Conservation (phyloP, 2,888 invertebrate genomes). For the Lypha dubia region DNA sequence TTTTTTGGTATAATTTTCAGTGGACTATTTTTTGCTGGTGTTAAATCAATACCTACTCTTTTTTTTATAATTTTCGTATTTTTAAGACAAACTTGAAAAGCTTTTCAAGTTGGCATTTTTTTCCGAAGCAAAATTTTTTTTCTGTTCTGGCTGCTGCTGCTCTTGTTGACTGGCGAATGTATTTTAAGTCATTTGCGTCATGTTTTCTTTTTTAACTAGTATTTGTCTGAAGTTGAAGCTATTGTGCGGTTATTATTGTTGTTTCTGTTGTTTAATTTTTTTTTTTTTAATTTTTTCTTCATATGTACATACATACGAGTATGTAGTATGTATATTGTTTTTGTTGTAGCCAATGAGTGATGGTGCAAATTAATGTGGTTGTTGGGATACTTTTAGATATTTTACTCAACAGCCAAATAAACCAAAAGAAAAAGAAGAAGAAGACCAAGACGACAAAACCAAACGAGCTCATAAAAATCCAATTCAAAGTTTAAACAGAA, state of each 20-base stretch:
- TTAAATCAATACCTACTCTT: slow-evolving; percentile 47
- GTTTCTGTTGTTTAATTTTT: slow-evolving; percentile 16
- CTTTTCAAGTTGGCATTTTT: slow-evolving; percentile 69
- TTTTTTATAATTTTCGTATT: slow-evolving; percentile 32
- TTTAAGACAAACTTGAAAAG: slow-evolving; percentile 69
- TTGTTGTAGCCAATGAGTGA: slow-evolving; percentile 68
- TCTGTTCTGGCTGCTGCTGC: slow-evolving; percentile 23
- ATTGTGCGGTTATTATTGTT: slow-evolving; percentile 53
- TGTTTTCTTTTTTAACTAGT: slow-evolving; percentile 64
- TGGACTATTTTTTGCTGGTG: slow-evolving; percentile 47
- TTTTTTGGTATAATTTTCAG: slow-evolving; percentile 32
- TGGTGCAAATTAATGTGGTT: slow-evolving; percentile 72
- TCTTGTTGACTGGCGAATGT: slow-evolving; percentile 26
- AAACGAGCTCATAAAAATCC: slow-evolving; percentile 34
- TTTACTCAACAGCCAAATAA: slow-evolving; percentile 51
- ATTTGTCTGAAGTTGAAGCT: slow-evolving; percentile 59
- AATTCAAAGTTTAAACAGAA: slow-evolving; percentile 36
- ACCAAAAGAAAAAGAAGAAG: not conserved
- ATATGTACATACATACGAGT: no score
- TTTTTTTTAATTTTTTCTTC: slow-evolving; percentile 34
- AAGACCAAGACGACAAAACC: not conserved
- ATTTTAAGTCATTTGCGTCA: slow-evolving; percentile 69
- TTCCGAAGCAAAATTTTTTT: slow-evolving; percentile 11
- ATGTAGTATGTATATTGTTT: no score
- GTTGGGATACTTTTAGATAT: slow-evolving; percentile 67